A percentile compares a stretch with the other conserved stretches of the same genome.
phyloP scores from a whole-genome alignment of 1,140 invertebrate species.

The Drosophila tropicalis region DNA sequence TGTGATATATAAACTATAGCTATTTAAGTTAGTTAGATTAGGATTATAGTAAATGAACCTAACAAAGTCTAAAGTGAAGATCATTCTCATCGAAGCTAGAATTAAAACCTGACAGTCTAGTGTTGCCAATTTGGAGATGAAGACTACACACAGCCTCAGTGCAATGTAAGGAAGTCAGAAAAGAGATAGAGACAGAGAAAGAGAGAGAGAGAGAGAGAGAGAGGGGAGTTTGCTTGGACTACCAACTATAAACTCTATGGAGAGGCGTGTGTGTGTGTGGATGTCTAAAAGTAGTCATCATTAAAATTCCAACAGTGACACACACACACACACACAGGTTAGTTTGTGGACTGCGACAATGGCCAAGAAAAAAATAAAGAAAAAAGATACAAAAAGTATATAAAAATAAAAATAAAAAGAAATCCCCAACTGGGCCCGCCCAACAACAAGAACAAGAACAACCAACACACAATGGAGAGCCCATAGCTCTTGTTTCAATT shows the following conservation, averaged over 20 bases:
- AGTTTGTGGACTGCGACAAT: slow-evolving; percentile 41
- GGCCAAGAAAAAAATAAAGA: slow-evolving; percentile 30
- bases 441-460: slow-evolving; percentile 29
- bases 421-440: slow-evolving; percentile 69
- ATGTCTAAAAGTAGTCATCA: slow-evolving; percentile 81
- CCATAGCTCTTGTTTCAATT: slow-evolving; percentile 67
- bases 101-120: not conserved
- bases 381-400: slow-evolving; percentile 20
- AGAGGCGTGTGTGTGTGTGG: slow-evolving; percentile 80
- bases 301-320: slow-evolving; percentile 79
- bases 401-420: slow-evolving; percentile 14
- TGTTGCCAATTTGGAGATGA: slow-evolving; percentile 9
- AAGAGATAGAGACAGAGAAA: slow-evolving; percentile 7
- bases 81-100: too few species aligned
- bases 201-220: not conserved
- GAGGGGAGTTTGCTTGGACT: not conserved
- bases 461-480: slow-evolving; percentile 47
- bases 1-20: too few species aligned
- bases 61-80: too few species aligned
- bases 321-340: slow-evolving; percentile 30
- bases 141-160: slow-evolving; percentile 14
- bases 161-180: slow-evolving; percentile 50
- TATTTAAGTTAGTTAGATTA: too few species aligned
- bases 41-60: too few species aligned
- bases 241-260: slow-evolving; percentile 45